Evolutionary conservation across 1,140 invertebrate genomes (phyloP), one percentile per base, ranked within the genome.

Genomic region (Polypedilum pembai): DNA sequence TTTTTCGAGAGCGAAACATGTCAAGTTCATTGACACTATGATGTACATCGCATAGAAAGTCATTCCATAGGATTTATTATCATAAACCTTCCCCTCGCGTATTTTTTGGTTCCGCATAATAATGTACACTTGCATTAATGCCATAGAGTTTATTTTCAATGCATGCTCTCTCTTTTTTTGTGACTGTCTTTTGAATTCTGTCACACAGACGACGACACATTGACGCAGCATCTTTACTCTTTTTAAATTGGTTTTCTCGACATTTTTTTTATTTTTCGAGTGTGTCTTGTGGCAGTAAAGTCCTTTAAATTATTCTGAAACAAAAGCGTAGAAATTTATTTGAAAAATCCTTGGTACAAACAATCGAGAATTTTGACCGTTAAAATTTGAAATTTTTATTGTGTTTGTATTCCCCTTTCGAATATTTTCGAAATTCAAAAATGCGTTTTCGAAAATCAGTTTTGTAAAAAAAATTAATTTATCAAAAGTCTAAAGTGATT

Each of bases 1-100:
- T 33, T 33, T 33, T 33, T 33, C 24, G 63, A 69, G 20, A 69
- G 20, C 17, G 45, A 56, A 56, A 20, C 65, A 69, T 69, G 65
- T 20, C 20, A 69, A 69, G 65, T 69, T 69, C 65, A 69, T 69
- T 69, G 65, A 69, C 65, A 20, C 18, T 18, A 8, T 20, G 10
- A 18, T 69, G 65, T 21, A 66, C 17, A 66, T 69, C 65, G 18
- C 65, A 69, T 21, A 20, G n/a, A 18, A 21, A 69, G 65, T 69
- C 65, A 69, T 69, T 69, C 18, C n/a, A 21, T 69, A 18, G 65
- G 8, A 69, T 69, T 69, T 20, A 69, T 18, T 69, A 21, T 21
- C 65, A 69, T 69, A 69, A 69, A 18, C 18, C 65, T 69, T 69
- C 65, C 65, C 65, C 65, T 21, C 12, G 45, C 45, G 45, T 45